Base-by-base conservation (phyloP, 2,888 invertebrate species). In the Antheraea assamensis region DNA sequence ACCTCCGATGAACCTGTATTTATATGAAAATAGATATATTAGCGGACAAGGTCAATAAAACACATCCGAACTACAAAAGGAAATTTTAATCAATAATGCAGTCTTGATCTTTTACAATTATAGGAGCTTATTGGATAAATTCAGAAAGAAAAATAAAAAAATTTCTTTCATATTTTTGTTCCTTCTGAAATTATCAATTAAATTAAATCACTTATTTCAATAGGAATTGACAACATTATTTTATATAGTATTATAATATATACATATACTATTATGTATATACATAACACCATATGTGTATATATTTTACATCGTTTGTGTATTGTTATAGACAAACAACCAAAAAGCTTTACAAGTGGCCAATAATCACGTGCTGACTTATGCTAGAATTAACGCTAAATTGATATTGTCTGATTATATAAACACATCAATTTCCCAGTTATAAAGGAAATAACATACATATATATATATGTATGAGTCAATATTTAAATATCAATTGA, bases 1-100 rank as follows among this genome's bases (percentile, higher is more conserved):
- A 83, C 83, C 82, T 83, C 75, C n/a, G 68, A 71, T 42, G 64
- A 72, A 78, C 77, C 83, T 82, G 73, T 75, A 71, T 74, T 31
- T 76, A 72, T 76, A 74, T 76, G 75, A 78, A 73, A 75, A 72
- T 70, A 75, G 27, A 55, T 58, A 71, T 61, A 70, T 74, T 71
- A 75, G 52, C 27, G 73, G 72, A 19, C 10, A 76, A 30, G 64
- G 68, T 70, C 72, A 72, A 73, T 55, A 72, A 73, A 73, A 70
- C 19, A n/a, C 21, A 58, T 24, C n/a, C 61, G 15, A 74, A 52
- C 47, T 52, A 70, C 61, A 30, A 72, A 68, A 52, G 24, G 19
- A 47, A 24, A 35, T 8, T 71, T 71, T 72, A 42, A 71, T 72
- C 10, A 42, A 42, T 13, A 42, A 42, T 13, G 71, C 72, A 64